These are phyloP conservation scores for Sepioteuthis lessoniana DNA, from an alignment of 2,888 invertebrate genomes.

Conservation along the genomic window DNA sequence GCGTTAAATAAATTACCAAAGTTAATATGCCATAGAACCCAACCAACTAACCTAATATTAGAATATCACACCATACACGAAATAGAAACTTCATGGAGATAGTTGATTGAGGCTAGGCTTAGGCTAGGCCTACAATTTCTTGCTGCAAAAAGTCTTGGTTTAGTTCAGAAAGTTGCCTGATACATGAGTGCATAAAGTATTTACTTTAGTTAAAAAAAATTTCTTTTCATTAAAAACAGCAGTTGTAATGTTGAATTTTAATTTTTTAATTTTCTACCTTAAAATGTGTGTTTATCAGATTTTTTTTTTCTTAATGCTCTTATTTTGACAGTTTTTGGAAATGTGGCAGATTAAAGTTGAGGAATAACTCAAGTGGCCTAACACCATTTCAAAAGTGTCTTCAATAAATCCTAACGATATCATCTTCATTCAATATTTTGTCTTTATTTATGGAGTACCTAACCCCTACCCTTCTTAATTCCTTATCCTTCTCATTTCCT, in stretches of 20 bases:
- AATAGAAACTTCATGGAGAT: too few species aligned
- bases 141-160: too few species aligned
- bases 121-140: too few species aligned
- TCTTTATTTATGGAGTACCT: not conserved
- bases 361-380: not conserved
- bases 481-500: not conserved
- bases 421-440: slow-evolving; percentile 6
- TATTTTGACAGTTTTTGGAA: not conserved
- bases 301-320: not conserved
- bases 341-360: not conserved
- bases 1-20: too few species aligned
- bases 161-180: too few species aligned
- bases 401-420: not conserved
- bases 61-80: too few species aligned
- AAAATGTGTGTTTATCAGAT: not conserved
- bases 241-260: not conserved
- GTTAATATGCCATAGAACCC: too few species aligned
- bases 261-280: not conserved
- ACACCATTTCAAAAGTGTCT: not conserved
- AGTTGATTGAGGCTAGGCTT: too few species aligned
- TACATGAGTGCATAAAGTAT: too few species aligned
- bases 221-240: not conserved
- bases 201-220: too few species aligned
- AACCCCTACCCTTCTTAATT: not conserved
- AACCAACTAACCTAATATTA: too few species aligned